These are phyloP conservation scores for Seladonia tumulorum DNA, from an alignment of 2,888 invertebrate genomes.

Conservation along the genomic window DNA sequence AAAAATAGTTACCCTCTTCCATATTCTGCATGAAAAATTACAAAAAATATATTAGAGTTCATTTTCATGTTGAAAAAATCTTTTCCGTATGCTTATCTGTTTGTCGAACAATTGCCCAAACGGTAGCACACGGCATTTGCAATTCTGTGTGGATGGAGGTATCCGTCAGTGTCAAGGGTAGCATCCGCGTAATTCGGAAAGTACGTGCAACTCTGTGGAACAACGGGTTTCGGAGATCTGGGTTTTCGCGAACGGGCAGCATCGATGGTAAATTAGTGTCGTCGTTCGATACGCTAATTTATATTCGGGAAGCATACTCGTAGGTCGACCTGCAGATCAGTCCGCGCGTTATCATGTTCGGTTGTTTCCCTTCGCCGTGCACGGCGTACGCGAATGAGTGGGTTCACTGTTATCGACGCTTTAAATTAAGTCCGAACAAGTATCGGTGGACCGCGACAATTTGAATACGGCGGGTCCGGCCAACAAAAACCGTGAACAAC, in stretches of 20 bases:
- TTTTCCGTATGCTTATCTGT: neutral
- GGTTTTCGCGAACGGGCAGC: neutral
- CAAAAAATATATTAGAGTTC: neutral
- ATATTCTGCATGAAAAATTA: neutral
- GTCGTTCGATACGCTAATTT: constrained; percentile 8
- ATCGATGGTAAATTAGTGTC: neutral
- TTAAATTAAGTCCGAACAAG: neutral
- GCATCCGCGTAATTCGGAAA: neutral
- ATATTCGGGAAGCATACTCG: neutral
- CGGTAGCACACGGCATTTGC: neutral
- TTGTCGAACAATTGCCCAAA: neutral
- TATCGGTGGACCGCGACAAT: neutral
- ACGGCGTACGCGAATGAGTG: neutral
- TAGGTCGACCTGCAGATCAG: neutral
- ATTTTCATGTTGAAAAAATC: neutral
- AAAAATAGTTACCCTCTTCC: neutral
- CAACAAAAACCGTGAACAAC: neutral
- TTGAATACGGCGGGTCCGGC: neutral
- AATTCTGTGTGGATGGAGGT: neutral
- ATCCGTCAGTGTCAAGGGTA: neutral
- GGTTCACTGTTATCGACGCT: neutral
- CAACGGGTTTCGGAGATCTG: neutral
- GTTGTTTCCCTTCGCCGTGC: neutral
- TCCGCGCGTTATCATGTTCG: neutral
- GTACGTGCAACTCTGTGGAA: neutral